Percentiles rank a stretch among this genome's conserved stretches.
Evolutionary conservation across 2,797 vertebrate species (phyloP).

Genomic region (Yasuhikotakia modesta): DNA sequence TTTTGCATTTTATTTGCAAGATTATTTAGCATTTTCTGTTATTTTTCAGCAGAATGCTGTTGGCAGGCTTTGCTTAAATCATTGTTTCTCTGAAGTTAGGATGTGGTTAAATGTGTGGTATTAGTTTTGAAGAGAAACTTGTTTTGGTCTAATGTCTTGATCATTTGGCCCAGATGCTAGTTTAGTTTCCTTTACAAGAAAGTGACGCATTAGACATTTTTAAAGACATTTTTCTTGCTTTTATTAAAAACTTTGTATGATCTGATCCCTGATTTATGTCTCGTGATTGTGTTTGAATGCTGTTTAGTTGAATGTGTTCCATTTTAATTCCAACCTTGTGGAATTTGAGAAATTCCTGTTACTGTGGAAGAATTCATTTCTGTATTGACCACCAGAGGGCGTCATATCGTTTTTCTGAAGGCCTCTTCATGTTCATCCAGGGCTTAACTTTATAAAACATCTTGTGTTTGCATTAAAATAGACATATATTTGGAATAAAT

Average conservation of each 20-base stretch:
- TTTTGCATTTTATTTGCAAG: too few species aligned
- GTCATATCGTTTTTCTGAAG: neutral
- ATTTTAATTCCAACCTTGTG: too few species aligned
- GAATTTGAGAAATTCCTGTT: neutral
- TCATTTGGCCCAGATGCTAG: neutral
- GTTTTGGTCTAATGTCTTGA: neutral
- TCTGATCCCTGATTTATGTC: neutral
- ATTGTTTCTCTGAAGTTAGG: too few species aligned
- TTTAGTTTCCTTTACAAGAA: conserved; percentile 4
- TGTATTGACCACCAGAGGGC: conserved; percentile 28
- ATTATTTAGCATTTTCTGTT: too few species aligned
- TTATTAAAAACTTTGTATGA: neutral
- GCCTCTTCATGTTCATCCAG: neutral
- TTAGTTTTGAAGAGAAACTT: too few species aligned
- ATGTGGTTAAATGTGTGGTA: too few species aligned
- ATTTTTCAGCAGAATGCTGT: too few species aligned
- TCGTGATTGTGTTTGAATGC: neutral
- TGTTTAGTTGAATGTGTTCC: neutral
- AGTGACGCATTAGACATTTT: neutral
- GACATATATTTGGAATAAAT: too few species aligned
- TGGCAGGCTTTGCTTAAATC: too few species aligned
- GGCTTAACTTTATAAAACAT: too few species aligned
- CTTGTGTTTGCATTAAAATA: too few species aligned
- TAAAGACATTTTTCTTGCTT: too few species aligned
- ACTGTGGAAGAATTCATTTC: neutral